Percentiles rank a stretch among this genome's conserved stretches.
Evolutionary conservation across 2,797 vertebrate genomes (phyloP).

Genomic region (Enteromius viviparus): DNA sequence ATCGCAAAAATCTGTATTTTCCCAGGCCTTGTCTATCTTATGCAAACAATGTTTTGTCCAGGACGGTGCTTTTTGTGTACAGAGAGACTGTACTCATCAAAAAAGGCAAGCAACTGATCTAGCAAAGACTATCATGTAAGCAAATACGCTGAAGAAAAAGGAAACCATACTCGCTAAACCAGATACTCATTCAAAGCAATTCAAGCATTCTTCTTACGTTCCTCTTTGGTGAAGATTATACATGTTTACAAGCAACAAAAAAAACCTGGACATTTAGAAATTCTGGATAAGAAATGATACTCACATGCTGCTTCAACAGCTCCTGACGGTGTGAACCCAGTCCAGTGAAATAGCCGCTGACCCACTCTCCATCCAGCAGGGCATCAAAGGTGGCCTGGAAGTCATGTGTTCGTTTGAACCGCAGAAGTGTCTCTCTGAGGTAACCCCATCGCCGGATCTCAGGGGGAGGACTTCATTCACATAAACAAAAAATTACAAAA

Average conservation of each 20-base stretch:
- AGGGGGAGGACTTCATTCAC: conserved; percentile 78
- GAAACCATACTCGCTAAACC: background rate
- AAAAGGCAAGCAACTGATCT: background rate
- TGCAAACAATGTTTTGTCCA: background rate
- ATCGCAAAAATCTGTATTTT: too few relatives aligned
- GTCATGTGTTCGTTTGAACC: conserved; percentile 87
- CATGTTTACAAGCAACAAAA: too few relatives aligned
- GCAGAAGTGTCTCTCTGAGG: conserved; percentile 86
- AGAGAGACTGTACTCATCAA: background rate
- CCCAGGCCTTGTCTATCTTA: background rate
- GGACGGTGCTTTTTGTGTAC: background rate
- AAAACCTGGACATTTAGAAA: background rate
- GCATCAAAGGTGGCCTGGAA: conserved; percentile 86
- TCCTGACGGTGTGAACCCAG: conserved; percentile 84
- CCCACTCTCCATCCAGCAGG: conserved; percentile 86
- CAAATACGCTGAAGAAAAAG: background rate
- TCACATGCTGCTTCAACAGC: conserved; percentile 88
- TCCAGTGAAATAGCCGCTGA: conserved; percentile 82
- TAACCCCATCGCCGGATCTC: conserved; percentile 88
- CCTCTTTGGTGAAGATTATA: background rate
- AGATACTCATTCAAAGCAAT: background rate
- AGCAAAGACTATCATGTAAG: background rate
- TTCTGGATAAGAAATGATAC: conserved; percentile 44
- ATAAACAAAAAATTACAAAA: background rate
- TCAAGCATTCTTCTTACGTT: background rate